These are phyloP conservation scores for Sarcophaga variegata DNA, from an alignment of 2,888 invertebrate genomes.

Conservation along the genomic window DNA sequence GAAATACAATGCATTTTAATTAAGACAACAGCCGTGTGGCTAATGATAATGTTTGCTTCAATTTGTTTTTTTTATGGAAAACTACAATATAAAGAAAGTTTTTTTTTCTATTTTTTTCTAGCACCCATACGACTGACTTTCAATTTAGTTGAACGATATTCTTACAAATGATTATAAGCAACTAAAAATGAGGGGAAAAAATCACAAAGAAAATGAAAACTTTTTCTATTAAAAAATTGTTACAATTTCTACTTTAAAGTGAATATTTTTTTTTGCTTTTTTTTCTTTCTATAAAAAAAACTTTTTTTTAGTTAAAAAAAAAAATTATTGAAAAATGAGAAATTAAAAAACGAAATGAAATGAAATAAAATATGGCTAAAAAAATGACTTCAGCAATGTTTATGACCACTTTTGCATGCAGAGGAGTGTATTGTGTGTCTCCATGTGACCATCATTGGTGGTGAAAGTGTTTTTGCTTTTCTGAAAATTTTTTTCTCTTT, in stretches of 20 bases:
- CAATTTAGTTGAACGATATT: conserved; percentile 41
- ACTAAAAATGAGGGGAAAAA: neutral
- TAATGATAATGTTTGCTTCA: conserved; percentile 61
- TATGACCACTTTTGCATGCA: conserved; percentile 35
- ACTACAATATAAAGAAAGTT: conserved; percentile 56
- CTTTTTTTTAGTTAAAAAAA: conserved; percentile 19
- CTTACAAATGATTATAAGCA: conserved; percentile 33
- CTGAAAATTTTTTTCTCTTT: conserved; percentile 40
- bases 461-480: conserved; percentile 75
- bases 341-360: conserved; percentile 15
- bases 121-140: neutral
- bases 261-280: conserved; percentile 4
- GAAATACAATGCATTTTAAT: conserved; percentile 47
- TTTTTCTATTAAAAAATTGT: conserved; percentile 19
- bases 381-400: conserved; percentile 12
- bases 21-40: conserved; percentile 47
- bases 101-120: conserved; percentile 26
- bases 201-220: conserved; percentile 20
- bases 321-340: conserved; percentile 26
- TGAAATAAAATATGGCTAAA: neutral
- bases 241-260: conserved; percentile 44
- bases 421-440: conserved; percentile 24
- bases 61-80: neutral
- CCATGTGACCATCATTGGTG: conserved; percentile 74
- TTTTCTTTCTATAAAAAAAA: neutral